A percentile compares a stretch with the other conserved stretches of the same genome.
phyloP scores from a whole-genome alignment of 2,888 invertebrate species.

The Leucophenga montana region DNA sequence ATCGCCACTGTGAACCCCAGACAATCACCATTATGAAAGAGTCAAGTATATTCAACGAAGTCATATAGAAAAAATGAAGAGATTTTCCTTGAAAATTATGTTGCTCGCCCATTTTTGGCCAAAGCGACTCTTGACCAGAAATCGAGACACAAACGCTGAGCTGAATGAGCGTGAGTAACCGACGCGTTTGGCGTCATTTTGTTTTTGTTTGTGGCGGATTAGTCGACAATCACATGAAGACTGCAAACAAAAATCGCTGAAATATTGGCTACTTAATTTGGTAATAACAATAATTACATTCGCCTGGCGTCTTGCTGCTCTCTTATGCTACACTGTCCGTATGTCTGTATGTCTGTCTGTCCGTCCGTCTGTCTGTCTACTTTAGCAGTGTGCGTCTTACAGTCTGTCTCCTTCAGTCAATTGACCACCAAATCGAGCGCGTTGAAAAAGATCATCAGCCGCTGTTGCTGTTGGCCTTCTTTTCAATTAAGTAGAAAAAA shows the following conservation, averaged over 20 bases:
- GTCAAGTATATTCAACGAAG: background rate
- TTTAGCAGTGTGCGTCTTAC: background rate
- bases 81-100: constrained; percentile 64
- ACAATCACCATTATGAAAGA: constrained; percentile 28
- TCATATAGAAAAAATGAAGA: constrained; percentile 51
- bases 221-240: constrained; percentile 32
- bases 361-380: background rate
- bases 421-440: constrained; percentile 25
- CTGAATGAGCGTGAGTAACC: constrained; percentile 54
- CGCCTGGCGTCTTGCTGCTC: constrained; percentile 49
- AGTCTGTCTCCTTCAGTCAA: background rate
- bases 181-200: constrained; percentile 35
- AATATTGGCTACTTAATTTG: constrained; percentile 66
- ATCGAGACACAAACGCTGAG: constrained; percentile 50
- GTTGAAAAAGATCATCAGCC: constrained; percentile 4
- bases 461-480: constrained; percentile 22
- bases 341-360: background rate
- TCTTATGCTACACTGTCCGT: background rate
- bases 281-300: constrained; percentile 66
- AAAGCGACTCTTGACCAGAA: constrained; percentile 62
- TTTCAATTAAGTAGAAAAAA: constrained; percentile 8
- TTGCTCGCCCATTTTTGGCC: constrained; percentile 55
- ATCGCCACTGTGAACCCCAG: constrained; percentile 24
- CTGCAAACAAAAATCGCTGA: constrained; percentile 49
- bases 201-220: constrained; percentile 49